Evolutionary conservation across 2,113 vertebrate genomes (phyloP).

Genomic region (Sialia sialis): DNA sequence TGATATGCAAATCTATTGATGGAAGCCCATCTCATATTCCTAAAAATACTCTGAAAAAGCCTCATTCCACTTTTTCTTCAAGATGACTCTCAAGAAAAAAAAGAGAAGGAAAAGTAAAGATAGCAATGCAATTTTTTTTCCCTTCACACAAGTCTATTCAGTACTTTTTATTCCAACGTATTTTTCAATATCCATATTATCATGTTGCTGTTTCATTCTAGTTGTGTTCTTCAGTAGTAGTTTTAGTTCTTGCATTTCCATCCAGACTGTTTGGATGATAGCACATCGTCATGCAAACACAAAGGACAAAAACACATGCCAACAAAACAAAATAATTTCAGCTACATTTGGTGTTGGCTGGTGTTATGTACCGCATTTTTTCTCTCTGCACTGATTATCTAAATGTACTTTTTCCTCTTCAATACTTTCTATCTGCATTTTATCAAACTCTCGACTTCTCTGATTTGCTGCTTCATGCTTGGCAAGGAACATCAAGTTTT

Average conservation of each 20-base stretch:
- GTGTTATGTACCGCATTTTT: not conserved
- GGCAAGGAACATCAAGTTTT: not conserved
- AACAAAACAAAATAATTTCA: not conserved
- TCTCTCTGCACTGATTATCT: not conserved
- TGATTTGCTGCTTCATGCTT: not conserved
- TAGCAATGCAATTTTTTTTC: not conserved
- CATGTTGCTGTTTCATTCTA: not conserved
- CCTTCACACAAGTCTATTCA: not conserved
- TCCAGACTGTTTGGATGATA: not conserved
- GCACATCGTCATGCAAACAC: not conserved
- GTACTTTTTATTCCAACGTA: not conserved
- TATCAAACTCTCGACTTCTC: not conserved
- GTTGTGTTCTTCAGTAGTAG: not conserved
- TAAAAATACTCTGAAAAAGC: not conserved
- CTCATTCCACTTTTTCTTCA: not conserved
- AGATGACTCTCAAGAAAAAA: not conserved
- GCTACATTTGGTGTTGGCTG: not conserved
- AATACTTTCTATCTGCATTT: not conserved
- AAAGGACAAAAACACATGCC: not conserved
- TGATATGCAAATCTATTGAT: not conserved
- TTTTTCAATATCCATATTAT: not conserved
- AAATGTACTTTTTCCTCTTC: not conserved
- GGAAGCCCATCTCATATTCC: not conserved
- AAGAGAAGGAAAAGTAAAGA: not conserved
- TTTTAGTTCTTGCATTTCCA: not conserved